Conservation (phyloP, 1,140 invertebrate species). For the Heterodera schachtii region DNA sequence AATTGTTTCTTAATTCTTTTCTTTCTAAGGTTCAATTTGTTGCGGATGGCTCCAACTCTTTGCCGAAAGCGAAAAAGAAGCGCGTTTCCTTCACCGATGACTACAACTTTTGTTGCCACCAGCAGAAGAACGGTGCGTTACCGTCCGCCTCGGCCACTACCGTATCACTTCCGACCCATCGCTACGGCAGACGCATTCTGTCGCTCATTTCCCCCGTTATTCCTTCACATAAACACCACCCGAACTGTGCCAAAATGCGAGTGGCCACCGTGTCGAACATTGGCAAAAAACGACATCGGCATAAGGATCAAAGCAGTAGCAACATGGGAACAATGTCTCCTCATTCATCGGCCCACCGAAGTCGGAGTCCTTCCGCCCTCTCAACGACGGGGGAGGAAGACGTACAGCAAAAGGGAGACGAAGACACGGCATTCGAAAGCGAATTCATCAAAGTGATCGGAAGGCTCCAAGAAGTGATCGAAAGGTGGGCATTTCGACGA, state of each 20-base stretch:
- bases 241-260: slow-evolving; percentile 8
- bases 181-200: slow-evolving; percentile 5
- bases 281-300: background rate
- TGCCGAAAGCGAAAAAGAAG: slow-evolving; percentile 28
- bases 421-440: slow-evolving; percentile 68
- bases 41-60: background rate
- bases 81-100: slow-evolving; percentile 51
- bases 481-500: slow-evolving; percentile 67
- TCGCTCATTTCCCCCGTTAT: background rate
- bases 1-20: background rate
- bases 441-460: slow-evolving; percentile 73
- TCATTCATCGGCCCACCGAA: background rate
- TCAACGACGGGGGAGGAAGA: background rate
- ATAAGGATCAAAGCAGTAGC: background rate
- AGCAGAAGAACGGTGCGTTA: background rate
- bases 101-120: slow-evolving; percentile 13
- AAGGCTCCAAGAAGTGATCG: slow-evolving; percentile 75
- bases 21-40: background rate
- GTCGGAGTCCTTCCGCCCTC: slow-evolving; percentile 66
- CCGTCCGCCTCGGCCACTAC: slow-evolving; percentile 25
- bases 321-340: background rate
- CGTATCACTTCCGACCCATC: slow-evolving; percentile 28
- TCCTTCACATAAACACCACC: slow-evolving; percentile 25
- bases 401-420: background rate
- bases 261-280: background rate